Percentiles rank a stretch among this genome's conserved stretches.
Evolutionary conservation across 2,113 vertebrate genomes (phyloP).

Genomic region (Oreochromis niloticus): DNA sequence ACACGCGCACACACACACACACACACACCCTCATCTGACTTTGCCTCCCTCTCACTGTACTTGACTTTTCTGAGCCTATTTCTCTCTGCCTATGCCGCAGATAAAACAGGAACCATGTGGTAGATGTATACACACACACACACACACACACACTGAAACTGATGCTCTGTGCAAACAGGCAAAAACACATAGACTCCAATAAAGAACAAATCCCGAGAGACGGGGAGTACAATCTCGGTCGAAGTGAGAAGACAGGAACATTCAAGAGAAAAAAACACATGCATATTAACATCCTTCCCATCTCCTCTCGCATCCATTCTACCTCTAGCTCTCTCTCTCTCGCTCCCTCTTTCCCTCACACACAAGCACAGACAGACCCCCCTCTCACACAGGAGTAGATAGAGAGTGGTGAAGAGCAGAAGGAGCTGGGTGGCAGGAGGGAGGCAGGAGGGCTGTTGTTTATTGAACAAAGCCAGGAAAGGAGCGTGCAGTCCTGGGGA

Average conservation of each 20-base stretch:
- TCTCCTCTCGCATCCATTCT: constrained; percentile 35
- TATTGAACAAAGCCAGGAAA: constrained; percentile 59
- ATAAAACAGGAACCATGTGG: background rate
- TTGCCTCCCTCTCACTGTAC: background rate
- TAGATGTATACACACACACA: background rate
- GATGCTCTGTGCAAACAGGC: background rate
- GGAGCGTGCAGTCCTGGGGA: constrained; percentile 53
- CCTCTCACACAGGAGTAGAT: constrained; percentile 58
- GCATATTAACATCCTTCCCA: constrained; percentile 36
- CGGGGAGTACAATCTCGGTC: background rate
- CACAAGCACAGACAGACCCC: constrained; percentile 37
- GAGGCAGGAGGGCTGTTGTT: constrained; percentile 47
- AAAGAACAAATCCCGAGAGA: constrained; percentile 44
- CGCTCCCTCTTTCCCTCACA: background rate
- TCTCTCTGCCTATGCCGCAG: constrained; percentile 10
- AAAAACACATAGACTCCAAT: background rate
- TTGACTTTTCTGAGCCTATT: constrained; percentile 5
- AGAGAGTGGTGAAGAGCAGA: constrained; percentile 59
- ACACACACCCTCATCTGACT: background rate
- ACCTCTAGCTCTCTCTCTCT: background rate
- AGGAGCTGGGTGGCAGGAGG: constrained; percentile 55
- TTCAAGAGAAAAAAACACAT: background rate
- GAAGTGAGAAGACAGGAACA: constrained; percentile 26
- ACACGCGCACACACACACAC: background rate
- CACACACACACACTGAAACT: background rate